A percentile compares a stretch with the other conserved stretches of the same genome.
These are phyloP conservation scores for Himalopsyche tibetana DNA, from an alignment of 2,888 invertebrate species.

Conservation along the genomic window DNA sequence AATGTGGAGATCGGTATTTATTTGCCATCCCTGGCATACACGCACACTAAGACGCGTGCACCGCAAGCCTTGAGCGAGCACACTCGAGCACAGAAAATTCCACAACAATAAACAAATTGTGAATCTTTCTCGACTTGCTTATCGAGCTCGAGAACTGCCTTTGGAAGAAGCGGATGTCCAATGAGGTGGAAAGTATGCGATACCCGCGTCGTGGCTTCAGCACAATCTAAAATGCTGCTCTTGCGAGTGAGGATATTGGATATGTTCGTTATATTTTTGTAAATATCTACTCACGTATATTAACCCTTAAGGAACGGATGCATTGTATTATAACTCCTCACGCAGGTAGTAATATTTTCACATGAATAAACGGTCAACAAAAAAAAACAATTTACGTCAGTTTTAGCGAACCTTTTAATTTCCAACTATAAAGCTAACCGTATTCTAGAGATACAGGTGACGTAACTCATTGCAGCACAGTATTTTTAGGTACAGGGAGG, in stretches of 20 bases:
- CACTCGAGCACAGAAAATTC: conserved; percentile 20
- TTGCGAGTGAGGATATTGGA: not conserved
- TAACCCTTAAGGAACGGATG: too few relatives aligned
- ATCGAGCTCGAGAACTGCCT: conserved; percentile 9
- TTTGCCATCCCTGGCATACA: not conserved
- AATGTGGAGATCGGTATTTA: too few relatives aligned
- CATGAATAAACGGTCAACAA: too few relatives aligned
- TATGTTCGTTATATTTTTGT: conserved; percentile 1
- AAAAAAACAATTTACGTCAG: too few relatives aligned
- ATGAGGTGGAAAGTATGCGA: conserved; percentile 29
- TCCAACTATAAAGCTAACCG: too few relatives aligned
- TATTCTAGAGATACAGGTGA: too few relatives aligned
- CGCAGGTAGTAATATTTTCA: too few relatives aligned
- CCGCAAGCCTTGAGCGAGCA: conserved; percentile 9
- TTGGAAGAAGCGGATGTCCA: conserved; percentile 7
- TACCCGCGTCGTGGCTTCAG: conserved; percentile 15
- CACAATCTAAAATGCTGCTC: conserved; percentile 3
- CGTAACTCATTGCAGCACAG: too few relatives aligned
- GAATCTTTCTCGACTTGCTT: conserved; percentile 22
- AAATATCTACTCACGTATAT: not conserved
- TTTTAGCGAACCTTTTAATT: too few relatives aligned
- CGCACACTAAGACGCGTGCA: not conserved
- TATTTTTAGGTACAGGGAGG: too few relatives aligned
- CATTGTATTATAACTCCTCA: too few relatives aligned
- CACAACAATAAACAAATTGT: conserved; percentile 31